Base-by-base conservation (phyloP, 2,797 vertebrate genomes). In the Adrianichthys oophorus region DNA sequence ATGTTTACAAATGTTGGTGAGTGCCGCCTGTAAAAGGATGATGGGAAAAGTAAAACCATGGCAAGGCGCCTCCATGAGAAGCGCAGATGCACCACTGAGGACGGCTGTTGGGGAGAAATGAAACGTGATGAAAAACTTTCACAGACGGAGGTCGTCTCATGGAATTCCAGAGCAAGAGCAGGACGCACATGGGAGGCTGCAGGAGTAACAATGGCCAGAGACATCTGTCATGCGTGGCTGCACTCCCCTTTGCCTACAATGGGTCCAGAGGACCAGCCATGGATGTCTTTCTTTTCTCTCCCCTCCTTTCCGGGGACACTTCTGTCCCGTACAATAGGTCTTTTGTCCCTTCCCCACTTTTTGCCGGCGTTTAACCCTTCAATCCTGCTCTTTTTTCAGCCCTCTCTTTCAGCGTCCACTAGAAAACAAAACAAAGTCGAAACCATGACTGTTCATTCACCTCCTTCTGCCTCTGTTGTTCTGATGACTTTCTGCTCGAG, bases 221-320 rank as follows among this genome's bases (percentile, higher is more conserved):
- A 91, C 92, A 93, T 93, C 92, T 93, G 92, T 92, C 91, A 92
- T 92, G 91, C 90, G 85, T 91, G 91, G 91, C 89, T 91, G 90
- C 89, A 87, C 90, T 91, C 87, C 84, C 83, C 83, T 90, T 83
- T 56, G 52, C 84, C 86, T 88, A 92, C 91, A 92, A 92, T 90
- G 75, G 87, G 79, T 79, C 80, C 54, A 75, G 86, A 89, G 86
- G 85, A 88, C 82, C 74, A 70, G 85, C 80, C 86, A 92, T 85
- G 84, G 85, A 88, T 90, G 87, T 89, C 87, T 92, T 93, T 92
- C 90, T 91, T 90, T 87, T 87, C 79, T 80, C 76, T 88, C 84
- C 78, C 87, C 89, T 91, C 87, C 89, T 91, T 92, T 92, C 89
- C 84, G 83, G 90, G 89, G 90, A 91, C 87, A 91, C 91, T 88